Evolutionary conservation across 1,140 invertebrate genomes (phyloP), one percentile per base, ranked within the genome.

Genomic region (Plectrocnemia conspersa): DNA sequence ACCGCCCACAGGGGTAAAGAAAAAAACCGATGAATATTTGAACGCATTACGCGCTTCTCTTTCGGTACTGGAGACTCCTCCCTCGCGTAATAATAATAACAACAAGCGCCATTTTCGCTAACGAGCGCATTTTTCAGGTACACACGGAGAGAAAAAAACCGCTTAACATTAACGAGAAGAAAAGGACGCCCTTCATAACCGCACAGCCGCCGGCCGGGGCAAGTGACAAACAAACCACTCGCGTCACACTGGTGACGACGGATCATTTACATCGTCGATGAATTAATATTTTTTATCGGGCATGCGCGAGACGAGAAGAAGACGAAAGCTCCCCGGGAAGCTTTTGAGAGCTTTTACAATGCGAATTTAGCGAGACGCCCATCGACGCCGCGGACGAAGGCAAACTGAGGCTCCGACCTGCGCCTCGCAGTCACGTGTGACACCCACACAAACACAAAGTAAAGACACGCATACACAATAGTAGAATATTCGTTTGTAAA

Each of bases 121-220:
- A 47, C 45, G 45, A 47, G 18, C 45, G 32, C 45, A 47, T 47
- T 35, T 33, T 47, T 47, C 29, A 47, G 29, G 22, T 46, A 22
- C 13, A 44, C n/a, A 44, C 18, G 23, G 23, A 19, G n/a, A n/a
- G n/a, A n/a, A n/a, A n/a, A n/a, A n/a, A n/a, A 44, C 13, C 41
- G 23, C 23, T 23, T 44, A 21, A 23, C 41, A 24, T 44, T 18
- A 44, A 23, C 23, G 41, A n/a, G n/a, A n/a, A n/a, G n/a, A n/a
- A n/a, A n/a, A n/a, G n/a, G n/a, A n/a, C n/a, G n/a, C n/a, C n/a
- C n/a, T n/a, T n/a, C n/a, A n/a, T n/a, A n/a, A n/a, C n/a, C n/a
- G n/a, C n/a, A n/a, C n/a, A n/a, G n/a, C n/a, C n/a, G n/a, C n/a
- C n/a, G n/a, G n/a, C n/a, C n/a, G n/a, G n/a, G n/a, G n/a, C n/a